A percentile compares a stretch with the other conserved stretches of the same genome.
These are phyloP conservation scores for Cylloceria caligata DNA, from an alignment of 2,888 invertebrate species.

Conservation along the genomic window DNA sequence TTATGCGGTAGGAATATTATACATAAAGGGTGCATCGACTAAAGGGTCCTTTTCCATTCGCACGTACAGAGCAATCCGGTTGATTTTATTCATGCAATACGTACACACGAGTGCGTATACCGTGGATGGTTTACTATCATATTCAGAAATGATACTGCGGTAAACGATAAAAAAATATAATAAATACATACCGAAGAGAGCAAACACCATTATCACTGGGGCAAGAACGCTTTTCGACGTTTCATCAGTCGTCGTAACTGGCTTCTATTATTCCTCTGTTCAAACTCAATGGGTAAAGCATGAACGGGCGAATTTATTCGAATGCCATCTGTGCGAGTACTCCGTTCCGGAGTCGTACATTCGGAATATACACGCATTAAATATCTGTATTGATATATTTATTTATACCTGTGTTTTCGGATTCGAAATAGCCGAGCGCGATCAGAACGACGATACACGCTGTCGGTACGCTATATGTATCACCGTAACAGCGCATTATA, in stretches of 20 bases:
- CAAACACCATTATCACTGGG: slow-evolving; percentile 5
- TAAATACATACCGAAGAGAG: slow-evolving; percentile 11
- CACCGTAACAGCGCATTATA: background rate
- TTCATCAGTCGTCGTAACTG: slow-evolving; percentile 40
- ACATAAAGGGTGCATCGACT: background rate
- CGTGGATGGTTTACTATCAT: background rate
- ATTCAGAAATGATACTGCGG: background rate
- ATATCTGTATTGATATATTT: background rate
- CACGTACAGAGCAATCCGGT: background rate
- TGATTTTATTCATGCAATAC: slow-evolving; percentile 31
- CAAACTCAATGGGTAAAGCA: background rate
- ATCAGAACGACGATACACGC: slow-evolving; percentile 1
- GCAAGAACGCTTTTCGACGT: slow-evolving; percentile 34
- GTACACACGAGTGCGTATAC: background rate
- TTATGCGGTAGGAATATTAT: background rate
- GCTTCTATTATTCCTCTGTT: slow-evolving; percentile 26
- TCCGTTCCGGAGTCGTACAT: background rate
- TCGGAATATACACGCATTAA: background rate
- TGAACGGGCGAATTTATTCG: slow-evolving; percentile 27
- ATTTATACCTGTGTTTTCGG: background rate
- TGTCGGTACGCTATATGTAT: background rate
- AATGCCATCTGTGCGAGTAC: slow-evolving; percentile 5
- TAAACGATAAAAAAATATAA: slow-evolving; percentile 13
- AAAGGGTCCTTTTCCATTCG: slow-evolving; percentile 4
- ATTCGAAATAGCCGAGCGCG: background rate